phyloP scores from a whole-genome alignment of 2,113 vertebrate genomes.

The Mesocricetus auratus region DNA sequence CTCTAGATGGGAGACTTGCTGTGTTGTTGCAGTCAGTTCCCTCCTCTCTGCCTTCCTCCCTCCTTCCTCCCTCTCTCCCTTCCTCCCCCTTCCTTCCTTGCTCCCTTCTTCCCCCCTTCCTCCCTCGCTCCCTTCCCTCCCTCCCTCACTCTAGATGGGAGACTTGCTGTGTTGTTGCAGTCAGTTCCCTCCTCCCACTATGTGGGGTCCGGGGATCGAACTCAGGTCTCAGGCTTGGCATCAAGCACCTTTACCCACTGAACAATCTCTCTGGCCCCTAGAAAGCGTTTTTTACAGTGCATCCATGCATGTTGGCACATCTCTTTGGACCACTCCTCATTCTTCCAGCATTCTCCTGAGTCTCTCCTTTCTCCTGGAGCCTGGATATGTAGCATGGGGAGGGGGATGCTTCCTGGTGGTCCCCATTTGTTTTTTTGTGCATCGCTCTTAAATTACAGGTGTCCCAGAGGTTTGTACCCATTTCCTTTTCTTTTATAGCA shows the following conservation, averaged over 20 bases:
- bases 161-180: background rate
- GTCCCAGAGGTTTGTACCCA: background rate
- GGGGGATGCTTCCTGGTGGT: background rate
- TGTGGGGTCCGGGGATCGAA: background rate
- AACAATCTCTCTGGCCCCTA: background rate
- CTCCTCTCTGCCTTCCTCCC: too few species aligned
- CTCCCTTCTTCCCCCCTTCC: background rate
- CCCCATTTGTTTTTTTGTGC: background rate
- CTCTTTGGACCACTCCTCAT: background rate
- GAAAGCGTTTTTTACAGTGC: background rate
- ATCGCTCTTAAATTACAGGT: background rate
- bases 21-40: background rate
- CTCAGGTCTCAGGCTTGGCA: background rate
- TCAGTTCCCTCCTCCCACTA: background rate
- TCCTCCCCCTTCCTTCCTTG: too few species aligned
- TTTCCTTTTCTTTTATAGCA: background rate
- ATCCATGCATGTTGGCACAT: rapidly evolving
- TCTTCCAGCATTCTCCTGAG: background rate
- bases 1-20: background rate
- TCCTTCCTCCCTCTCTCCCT: too few species aligned
- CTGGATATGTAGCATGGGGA: background rate
- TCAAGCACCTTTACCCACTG: background rate
- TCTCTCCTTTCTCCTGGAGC: background rate
- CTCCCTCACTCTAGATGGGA: background rate
- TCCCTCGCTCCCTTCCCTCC: too few species aligned